Base-by-base conservation (phyloP, 2,888 invertebrate species). In the Willowsia nigromaculata region DNA sequence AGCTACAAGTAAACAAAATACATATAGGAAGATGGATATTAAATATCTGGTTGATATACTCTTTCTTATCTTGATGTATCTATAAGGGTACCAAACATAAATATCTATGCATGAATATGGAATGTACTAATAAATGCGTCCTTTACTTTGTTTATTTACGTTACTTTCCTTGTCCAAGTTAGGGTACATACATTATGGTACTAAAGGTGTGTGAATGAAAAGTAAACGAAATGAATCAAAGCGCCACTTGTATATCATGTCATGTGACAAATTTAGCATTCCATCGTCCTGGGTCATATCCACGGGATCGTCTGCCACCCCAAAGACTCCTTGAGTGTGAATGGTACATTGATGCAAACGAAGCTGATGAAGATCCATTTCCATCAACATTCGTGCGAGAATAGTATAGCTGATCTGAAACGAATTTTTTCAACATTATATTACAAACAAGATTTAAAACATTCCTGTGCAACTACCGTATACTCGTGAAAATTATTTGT, bases 161-260 rank as follows among this genome's bases (percentile, higher is more conserved):
- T n/a, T n/a, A n/a, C n/a, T n/a, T n/a, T n/a, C n/a, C n/a, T n/a
- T n/a, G n/a, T n/a, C n/a, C n/a, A n/a, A n/a, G n/a, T n/a, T n/a
- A n/a, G n/a, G n/a, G n/a, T n/a, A n/a, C n/a, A n/a, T n/a, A n/a
- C n/a, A n/a, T n/a, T n/a, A n/a, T n/a, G n/a, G n/a, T 6, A 37
- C 9, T 9, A 6, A 37, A 37, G 74, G 82, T 22, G 13, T 59
- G 11, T 40, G 81, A 25, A 80, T 40, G 33, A 87, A 87, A 33
- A 87, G 87, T n/a, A 87, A 40, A 13, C 43, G 47, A 25, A 87
- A 87, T 13, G 87, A 27, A 11, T 53, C 71, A 74, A 82, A 87
- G 18, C 81, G 53, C 87, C 81, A 87, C 27, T 87, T 87, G 6
- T 74, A 82, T 74, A 87, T 87, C 59, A 80, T 40, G 11, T 74